phyloP scores from a whole-genome alignment of 1,140 invertebrate species.

The Plodia interpunctella region DNA sequence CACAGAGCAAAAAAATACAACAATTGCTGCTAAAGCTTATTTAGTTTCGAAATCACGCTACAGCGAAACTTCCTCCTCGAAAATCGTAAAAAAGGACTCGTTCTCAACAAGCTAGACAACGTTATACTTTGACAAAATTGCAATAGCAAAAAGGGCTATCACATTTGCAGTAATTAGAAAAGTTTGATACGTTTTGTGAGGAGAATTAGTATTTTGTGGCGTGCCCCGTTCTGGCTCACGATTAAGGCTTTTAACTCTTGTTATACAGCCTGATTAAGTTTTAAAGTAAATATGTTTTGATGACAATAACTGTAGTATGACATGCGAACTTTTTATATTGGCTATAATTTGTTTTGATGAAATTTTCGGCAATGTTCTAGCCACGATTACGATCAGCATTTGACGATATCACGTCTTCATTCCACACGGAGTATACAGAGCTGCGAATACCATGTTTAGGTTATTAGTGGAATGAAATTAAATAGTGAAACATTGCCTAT shows the following conservation, averaged over 20 bases:
- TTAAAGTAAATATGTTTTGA: background rate
- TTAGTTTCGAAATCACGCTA: constrained; percentile 38
- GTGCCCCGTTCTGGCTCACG: background rate
- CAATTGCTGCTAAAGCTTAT: too few species aligned
- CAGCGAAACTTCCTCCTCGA: constrained; percentile 63
- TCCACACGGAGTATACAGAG: too few species aligned
- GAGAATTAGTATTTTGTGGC: constrained; percentile 5
- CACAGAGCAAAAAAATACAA: too few species aligned
- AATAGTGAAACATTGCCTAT: too few species aligned
- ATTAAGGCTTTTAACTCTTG: background rate
- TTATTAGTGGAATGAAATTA: too few species aligned
- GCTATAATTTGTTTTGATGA: too few species aligned
- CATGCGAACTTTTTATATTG: too few species aligned
- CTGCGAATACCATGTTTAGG: too few species aligned
- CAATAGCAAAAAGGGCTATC: constrained; percentile 49
- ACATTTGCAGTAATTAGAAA: constrained; percentile 65
- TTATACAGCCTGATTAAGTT: background rate
- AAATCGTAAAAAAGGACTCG: constrained; percentile 54
- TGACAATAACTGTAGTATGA: too few species aligned
- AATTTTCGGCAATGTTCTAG: too few species aligned
- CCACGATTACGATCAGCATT: too few species aligned
- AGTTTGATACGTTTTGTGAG: constrained; percentile 21
- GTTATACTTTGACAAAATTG: constrained; percentile 45
- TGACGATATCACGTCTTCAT: too few species aligned
- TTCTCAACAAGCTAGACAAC: constrained; percentile 13